Conservation (phyloP, 2,113 vertebrate species). For the Myiagra hebetior region DNA sequence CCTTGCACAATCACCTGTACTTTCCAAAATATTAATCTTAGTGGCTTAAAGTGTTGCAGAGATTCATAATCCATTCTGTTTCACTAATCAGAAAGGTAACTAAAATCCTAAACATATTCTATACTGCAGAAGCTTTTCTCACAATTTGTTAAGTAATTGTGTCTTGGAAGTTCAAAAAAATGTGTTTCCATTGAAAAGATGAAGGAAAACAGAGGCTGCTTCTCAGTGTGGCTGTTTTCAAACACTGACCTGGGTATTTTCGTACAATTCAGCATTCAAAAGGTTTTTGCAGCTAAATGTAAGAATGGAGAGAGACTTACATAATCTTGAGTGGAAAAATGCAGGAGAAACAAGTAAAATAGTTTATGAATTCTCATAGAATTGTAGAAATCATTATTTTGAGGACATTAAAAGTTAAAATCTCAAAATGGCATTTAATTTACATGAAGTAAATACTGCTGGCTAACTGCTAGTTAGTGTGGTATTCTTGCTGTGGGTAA, state of each 20-base stretch:
- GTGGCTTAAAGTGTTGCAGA: neutral
- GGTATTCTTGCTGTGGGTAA: neutral
- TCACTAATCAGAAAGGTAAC: neutral
- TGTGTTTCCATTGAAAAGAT: neutral
- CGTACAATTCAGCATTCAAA: neutral
- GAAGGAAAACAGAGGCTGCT: neutral
- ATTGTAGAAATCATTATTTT: neutral
- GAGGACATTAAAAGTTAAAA: neutral
- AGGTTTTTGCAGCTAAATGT: neutral
- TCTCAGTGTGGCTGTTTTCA: neutral
- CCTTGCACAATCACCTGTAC: neutral
- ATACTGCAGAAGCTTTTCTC: neutral
- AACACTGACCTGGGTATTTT: neutral
- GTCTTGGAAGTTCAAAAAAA: neutral
- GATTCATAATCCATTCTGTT: neutral
- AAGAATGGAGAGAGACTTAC: neutral
- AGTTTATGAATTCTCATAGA: neutral
- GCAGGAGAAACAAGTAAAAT: neutral
- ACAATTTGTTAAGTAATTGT: neutral
- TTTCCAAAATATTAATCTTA: neutral
- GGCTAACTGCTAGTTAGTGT: neutral
- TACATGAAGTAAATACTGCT: neutral
- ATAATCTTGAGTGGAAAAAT: neutral
- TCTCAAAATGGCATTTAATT: neutral
- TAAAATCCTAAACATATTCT: neutral